Conservation (phyloP, 2,113 vertebrate genomes). For the Cephalopterus ornatus region DNA sequence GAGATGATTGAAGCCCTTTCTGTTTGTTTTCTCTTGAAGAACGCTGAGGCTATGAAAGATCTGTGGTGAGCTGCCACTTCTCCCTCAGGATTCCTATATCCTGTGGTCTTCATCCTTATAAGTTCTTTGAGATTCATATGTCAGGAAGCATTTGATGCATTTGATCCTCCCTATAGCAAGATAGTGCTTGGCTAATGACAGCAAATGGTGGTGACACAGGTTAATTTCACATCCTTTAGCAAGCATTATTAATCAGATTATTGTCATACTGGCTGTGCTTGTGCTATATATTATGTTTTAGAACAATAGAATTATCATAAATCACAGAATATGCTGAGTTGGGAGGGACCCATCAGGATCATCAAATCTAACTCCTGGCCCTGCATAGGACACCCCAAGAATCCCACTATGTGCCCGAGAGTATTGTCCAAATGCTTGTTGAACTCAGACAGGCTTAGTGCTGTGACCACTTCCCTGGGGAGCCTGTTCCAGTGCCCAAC, state of each 20-base stretch:
- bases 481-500: background rate
- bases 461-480: background rate
- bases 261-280: background rate
- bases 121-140: background rate
- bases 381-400: background rate
- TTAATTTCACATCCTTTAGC: constrained; percentile 19
- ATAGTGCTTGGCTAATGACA: background rate
- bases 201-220: background rate
- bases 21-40: background rate
- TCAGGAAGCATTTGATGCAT: background rate
- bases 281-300: background rate
- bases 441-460: background rate
- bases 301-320: background rate
- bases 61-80: background rate
- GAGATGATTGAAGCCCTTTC: background rate
- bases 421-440: background rate
- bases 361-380: background rate
- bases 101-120: background rate
- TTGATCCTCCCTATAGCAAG: background rate
- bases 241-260: background rate
- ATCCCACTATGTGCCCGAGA: background rate
- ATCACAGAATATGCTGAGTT: background rate
- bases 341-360: background rate
- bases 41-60: background rate
- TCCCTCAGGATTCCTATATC: background rate